phyloP scores from a whole-genome alignment of 2,888 invertebrate species.

The Dicroscelio sp. region DNA sequence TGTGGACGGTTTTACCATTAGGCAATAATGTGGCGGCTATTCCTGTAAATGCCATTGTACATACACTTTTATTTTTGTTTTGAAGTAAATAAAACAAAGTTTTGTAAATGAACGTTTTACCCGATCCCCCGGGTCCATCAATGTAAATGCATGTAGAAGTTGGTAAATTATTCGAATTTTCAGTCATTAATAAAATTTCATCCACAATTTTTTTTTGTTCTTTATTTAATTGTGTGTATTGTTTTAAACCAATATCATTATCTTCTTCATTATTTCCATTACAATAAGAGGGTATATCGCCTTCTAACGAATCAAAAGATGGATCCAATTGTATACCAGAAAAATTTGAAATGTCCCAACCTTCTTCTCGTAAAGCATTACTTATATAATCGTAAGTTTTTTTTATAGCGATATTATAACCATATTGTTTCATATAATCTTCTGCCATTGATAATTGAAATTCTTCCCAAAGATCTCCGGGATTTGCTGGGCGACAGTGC shows the following conservation, averaged over 20 bases:
- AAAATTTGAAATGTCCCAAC: conserved; percentile 22
- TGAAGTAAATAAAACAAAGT: conserved; percentile 71
- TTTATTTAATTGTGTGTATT: conserved; percentile 43
- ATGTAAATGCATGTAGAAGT: conserved; percentile 25
- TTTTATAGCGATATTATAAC: not conserved
- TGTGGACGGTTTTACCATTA: conserved; percentile 81
- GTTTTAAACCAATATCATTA: conserved; percentile 12
- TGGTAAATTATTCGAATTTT: not conserved
- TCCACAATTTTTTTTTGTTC: conserved; percentile 78
- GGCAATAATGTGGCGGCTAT: conserved; percentile 89
- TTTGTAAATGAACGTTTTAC: not conserved
- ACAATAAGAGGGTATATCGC: too few relatives aligned
- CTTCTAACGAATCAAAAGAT: not conserved
- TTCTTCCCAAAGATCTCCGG: conserved; percentile 81
- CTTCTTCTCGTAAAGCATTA: conserved; percentile 6
- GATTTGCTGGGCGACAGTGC: conserved; percentile 78
- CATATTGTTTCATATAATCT: conserved; percentile 21
- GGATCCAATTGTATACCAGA: conserved; percentile 18
- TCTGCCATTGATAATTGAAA: conserved; percentile 47
- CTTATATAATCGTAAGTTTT: not conserved
- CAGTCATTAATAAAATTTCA: conserved; percentile 16
- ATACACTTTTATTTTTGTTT: conserved; percentile 50
- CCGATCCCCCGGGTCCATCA: not conserved
- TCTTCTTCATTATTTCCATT: not conserved
- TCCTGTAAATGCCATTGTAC: conserved; percentile 87